phyloP scores from a whole-genome alignment of 2,888 invertebrate species.

The Melanotus villosus region DNA sequence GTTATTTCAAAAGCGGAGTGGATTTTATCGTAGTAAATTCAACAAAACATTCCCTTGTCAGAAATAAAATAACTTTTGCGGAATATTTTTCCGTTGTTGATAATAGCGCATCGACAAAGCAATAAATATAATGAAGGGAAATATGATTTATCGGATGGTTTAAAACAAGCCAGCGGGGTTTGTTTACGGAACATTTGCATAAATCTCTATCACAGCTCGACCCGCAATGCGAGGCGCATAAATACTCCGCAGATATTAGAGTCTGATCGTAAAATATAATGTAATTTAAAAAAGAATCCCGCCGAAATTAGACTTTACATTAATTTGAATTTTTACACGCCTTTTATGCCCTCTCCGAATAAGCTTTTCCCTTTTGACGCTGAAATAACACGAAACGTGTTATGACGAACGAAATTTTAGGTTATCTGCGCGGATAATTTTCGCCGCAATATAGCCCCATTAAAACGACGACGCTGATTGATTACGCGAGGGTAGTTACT shows the following conservation, averaged over 20 bases:
- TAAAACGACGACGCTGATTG: not conserved
- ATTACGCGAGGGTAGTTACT: not conserved
- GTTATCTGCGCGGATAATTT: no score
- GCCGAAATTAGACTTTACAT: not conserved
- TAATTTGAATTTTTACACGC: constrained; percentile 1
- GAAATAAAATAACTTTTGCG: no score
- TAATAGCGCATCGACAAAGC: constrained; percentile 2
- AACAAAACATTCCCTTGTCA: no score
- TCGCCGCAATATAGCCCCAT: not conserved
- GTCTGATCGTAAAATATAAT: constrained; percentile 18
- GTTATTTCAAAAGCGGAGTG: no score
- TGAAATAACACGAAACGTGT: no score
- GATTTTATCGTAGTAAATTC: no score
- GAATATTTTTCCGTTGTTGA: not conserved
- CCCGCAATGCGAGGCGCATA: constrained; percentile 22
- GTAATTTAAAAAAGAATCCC: constrained; percentile 11
- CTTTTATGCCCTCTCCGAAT: no score
- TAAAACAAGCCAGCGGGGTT: constrained; percentile 17
- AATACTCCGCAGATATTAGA: constrained; percentile 17
- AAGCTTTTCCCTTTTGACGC: no score
- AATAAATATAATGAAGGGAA: constrained; percentile 24
- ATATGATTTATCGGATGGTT: constrained; percentile 27
- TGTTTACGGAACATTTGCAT: constrained; percentile 30
- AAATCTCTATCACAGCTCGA: constrained; percentile 30
- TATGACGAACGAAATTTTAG: no score